Evolutionary conservation across 2,797 vertebrate species (phyloP).

Genomic region (Pithecia hirsuta): DNA sequence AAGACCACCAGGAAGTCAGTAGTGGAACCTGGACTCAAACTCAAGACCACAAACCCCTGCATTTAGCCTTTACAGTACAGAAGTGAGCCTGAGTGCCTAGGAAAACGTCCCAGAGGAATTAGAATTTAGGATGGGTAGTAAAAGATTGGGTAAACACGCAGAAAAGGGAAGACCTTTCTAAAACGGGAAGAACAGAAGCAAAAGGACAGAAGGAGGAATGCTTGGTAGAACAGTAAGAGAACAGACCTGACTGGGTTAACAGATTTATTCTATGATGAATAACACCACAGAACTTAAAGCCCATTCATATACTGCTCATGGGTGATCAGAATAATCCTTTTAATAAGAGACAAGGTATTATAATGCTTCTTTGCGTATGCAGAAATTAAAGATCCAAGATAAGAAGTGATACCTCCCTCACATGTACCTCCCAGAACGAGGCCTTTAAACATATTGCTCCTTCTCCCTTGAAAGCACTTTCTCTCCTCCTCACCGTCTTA

Average conservation of each 20-base stretch:
- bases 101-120: not conserved
- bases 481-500: not conserved
- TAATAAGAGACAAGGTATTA: not conserved
- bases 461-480: not conserved
- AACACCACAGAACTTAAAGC: not conserved
- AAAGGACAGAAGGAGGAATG: not conserved
- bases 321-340: not conserved
- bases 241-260: not conserved
- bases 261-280: not conserved
- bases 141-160: not conserved
- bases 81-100: not conserved
- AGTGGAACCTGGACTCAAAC: not conserved
- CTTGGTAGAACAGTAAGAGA: not conserved
- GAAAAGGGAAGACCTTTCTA: not conserved
- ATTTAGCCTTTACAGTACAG: not conserved
- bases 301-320: not conserved
- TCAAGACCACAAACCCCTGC: not conserved
- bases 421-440: not conserved
- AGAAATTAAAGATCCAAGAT: conserved; percentile 9
- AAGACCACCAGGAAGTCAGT: not conserved
- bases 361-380: not conserved
- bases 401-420: not conserved
- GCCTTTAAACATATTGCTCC: not conserved
- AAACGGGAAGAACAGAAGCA: not conserved
- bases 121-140: not conserved